phyloP scores from a whole-genome alignment of 2,888 invertebrate species.

The Didymodactylos carnosus region DNA sequence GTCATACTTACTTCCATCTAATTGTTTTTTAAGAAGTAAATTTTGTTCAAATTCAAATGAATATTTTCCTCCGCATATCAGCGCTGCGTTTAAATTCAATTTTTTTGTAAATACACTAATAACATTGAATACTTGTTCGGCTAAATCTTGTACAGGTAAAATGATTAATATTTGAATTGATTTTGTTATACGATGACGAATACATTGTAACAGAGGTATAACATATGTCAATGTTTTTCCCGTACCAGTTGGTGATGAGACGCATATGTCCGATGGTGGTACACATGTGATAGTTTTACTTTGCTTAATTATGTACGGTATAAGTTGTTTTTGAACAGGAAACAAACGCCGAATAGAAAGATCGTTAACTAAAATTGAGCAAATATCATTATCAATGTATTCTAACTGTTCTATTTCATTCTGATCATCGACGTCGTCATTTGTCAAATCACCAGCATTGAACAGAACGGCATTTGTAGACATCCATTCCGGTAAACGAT shows the following conservation, averaged over 20 bases:
- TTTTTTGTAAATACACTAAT: constrained; percentile 35
- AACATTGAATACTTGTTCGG: constrained; percentile 64
- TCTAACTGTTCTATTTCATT: neutral
- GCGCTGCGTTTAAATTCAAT: constrained; percentile 47
- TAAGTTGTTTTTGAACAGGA: constrained; percentile 26
- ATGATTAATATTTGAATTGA: constrained; percentile 56
- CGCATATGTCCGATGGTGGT: constrained; percentile 64
- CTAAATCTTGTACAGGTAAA: constrained; percentile 74
- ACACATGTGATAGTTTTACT: constrained; percentile 32
- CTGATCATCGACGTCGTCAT: too few relatives aligned
- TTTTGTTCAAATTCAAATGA: constrained; percentile 33
- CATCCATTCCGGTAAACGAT: neutral
- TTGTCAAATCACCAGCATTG: neutral
- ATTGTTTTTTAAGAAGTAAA: constrained; percentile 25
- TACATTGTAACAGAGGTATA: constrained; percentile 57
- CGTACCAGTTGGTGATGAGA: constrained; percentile 89
- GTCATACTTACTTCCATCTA: constrained; percentile 9
- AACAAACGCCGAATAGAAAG: constrained; percentile 8
- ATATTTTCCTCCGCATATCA: constrained; percentile 45
- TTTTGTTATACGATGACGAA: neutral
- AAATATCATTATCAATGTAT: neutral
- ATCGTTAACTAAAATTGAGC: neutral
- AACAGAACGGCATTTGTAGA: neutral
- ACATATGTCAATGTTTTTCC: constrained; percentile 88
- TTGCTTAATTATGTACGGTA: constrained; percentile 25